Percentiles rank a stretch among this genome's conserved stretches.
phyloP scores from a whole-genome alignment of 2,888 invertebrate species.

The Hermaeophaga mercurialis region DNA sequence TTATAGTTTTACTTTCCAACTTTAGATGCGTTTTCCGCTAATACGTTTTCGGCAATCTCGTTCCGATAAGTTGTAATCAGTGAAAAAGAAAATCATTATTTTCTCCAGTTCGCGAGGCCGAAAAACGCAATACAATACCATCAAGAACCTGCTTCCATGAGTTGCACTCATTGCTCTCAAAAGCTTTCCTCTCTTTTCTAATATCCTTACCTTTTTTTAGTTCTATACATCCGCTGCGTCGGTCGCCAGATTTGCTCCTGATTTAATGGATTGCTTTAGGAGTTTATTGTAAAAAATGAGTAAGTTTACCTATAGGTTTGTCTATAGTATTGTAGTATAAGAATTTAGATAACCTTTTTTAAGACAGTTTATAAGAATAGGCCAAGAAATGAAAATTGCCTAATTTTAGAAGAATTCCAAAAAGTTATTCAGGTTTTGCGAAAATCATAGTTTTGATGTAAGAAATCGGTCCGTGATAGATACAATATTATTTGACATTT shows the following conservation, averaged over 20 bases:
- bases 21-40: no score
- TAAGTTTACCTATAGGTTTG: neutral
- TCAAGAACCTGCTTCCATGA: slow-evolving; percentile 11
- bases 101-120: slow-evolving; percentile 10
- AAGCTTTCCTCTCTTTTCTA: neutral
- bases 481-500: no score
- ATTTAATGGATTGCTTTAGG: slow-evolving; percentile 11
- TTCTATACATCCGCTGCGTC: neutral
- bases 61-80: slow-evolving; percentile 17
- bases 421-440: no score
- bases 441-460: no score
- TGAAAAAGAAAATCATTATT: slow-evolving; percentile 22
- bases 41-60: no score
- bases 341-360: no score
- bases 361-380: no score
- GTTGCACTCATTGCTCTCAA: slow-evolving; percentile 3
- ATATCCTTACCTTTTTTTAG: neutral
- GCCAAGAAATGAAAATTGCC: no score
- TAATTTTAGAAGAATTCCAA: no score
- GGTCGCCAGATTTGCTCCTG: slow-evolving; percentile 2
- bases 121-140: slow-evolving; percentile 19
- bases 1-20: no score
- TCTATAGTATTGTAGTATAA: neutral
- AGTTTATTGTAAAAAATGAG: neutral
- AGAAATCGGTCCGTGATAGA: no score